Evolutionary conservation across 2,888 invertebrate genomes (phyloP).

Genomic region (Girardia tigrina): DNA sequence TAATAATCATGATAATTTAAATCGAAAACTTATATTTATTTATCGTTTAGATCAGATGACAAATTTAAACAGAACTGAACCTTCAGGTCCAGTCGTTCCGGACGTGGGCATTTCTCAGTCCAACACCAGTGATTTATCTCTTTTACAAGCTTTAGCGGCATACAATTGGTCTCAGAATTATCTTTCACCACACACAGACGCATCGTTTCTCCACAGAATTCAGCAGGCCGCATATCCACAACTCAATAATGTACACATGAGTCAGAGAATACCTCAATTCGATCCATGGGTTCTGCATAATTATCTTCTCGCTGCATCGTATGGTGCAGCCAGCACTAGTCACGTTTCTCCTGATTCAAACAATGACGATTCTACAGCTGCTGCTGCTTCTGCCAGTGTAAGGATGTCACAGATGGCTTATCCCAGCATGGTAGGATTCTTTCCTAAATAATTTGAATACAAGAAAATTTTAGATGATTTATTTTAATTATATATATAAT

Average conservation of each 20-base stretch:
- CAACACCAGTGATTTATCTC: neutral
- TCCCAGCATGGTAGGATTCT: slow-evolving; percentile 1
- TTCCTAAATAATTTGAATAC: no score
- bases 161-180: neutral
- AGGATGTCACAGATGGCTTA: slow-evolving; percentile 23
- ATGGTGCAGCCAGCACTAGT: slow-evolving; percentile 16
- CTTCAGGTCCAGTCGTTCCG: neutral
- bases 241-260: slow-evolving; percentile 3
- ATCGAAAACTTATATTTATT: no score
- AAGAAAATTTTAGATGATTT: no score
- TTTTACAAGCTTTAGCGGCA: neutral
- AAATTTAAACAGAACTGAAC: neutral
- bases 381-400: neutral
- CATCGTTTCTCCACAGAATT: neutral
- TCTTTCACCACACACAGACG: neutral
- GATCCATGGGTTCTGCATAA: slow-evolving; percentile 23
- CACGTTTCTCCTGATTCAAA: neutral
- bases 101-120: neutral
- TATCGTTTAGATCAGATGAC: no score
- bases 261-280: slow-evolving; percentile 23
- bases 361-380: no score
- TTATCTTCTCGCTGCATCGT: slow-evolving; percentile 10
- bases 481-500: no score
- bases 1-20: no score
- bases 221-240: neutral